Base-by-base conservation (phyloP, 2,797 vertebrate species). In the Petrocephalus schoutedeni region DNA sequence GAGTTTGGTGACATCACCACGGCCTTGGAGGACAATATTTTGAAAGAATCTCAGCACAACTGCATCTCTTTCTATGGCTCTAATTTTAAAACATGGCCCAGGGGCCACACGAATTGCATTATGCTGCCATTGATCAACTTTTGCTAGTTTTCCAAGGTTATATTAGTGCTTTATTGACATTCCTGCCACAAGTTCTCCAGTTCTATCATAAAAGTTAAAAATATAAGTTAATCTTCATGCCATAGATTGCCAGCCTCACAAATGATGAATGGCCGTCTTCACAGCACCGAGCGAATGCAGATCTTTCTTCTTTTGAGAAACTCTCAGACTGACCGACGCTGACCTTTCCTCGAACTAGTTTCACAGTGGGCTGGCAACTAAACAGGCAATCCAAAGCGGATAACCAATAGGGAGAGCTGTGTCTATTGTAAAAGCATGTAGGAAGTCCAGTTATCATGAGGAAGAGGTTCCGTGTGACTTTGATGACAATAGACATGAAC, bases 1-100 rank as follows among this genome's bases (percentile, higher is more conserved):
- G 87, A 82, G 32, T 86, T 86, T 41, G 59, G 58, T 86, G 85
- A 86, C 85, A 56, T 86, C 57, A 86, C 41, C 14, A 86, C 9
- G 57, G 84, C 84, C 84, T 58, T 58, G 53, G 54, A 32, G 56
- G 56, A 86, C 84, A 61, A 19, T 86, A 36, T 45, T 86, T 86
- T 86, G 58, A 56, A 82, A 49, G 8, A 49, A 19, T 51, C n/a
- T 64, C 2, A 4, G 10, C 28, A 2, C 41, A 16, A 16, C 58
- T 14, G 58, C 16, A 49, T 64, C 45, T 23, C 58, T 10, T 59
- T 86, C 85, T 86, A 3, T 41, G 59, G 57, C 8, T 86, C 58
- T 86, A 61, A 41, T 86, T 86, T 64, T 86, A 64, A 83, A 86
- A 64, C 58, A 21, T 61, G 19, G 32, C 23, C 51, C 85, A 86